These are phyloP conservation scores for Somateria mollissima DNA, from an alignment of 2,797 vertebrate genomes.

Conservation along the genomic window DNA sequence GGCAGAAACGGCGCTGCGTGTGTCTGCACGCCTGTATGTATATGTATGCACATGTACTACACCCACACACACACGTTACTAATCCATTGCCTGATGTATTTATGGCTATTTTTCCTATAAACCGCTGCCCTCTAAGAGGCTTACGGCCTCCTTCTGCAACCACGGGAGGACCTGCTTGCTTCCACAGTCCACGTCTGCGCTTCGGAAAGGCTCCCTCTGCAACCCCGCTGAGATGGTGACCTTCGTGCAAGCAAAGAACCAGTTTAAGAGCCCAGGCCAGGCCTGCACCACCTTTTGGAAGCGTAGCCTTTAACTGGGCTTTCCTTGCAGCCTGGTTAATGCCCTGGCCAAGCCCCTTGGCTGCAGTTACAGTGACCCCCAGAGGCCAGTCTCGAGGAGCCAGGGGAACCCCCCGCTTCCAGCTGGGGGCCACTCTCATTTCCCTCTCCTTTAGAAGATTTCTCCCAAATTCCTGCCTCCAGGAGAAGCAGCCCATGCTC, in stretches of 20 bases:
- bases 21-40: conserved; percentile 41
- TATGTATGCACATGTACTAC: conserved; percentile 52
- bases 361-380: background rate
- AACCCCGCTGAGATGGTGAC: background rate
- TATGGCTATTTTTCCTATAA: conserved; percentile 62
- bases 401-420: background rate
- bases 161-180: background rate
- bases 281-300: background rate
- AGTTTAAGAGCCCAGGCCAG: background rate
- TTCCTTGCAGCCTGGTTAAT: background rate
- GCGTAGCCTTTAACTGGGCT: background rate
- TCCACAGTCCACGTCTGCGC: background rate
- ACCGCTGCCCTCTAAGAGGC: conserved; percentile 52
- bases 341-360: background rate
- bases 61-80: conserved; percentile 50
- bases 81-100: conserved; percentile 61
- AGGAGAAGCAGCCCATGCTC: background rate
- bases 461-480: background rate
- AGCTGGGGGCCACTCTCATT: background rate
- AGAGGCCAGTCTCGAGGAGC: background rate
- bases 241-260: background rate
- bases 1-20: conserved; percentile 30
- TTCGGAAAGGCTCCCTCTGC: background rate
- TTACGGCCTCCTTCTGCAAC: conserved; percentile 16
- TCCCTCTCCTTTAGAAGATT: background rate